phyloP scores from a whole-genome alignment of 2,113 vertebrate species.

The Pachycephala philippinensis region DNA sequence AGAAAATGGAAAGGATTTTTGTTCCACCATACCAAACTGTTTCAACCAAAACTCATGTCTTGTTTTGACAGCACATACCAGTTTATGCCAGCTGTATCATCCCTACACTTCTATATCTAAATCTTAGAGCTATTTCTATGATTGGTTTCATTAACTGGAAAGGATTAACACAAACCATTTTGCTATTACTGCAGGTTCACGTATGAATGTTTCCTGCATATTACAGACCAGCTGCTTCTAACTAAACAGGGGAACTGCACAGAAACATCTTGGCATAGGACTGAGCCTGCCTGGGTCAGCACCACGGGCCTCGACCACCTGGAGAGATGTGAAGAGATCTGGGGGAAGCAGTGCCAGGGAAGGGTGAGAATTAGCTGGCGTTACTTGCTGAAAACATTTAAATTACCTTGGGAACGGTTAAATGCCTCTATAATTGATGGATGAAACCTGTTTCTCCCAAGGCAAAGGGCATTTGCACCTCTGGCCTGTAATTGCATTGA shows the following conservation, averaged over 20 bases:
- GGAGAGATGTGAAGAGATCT: not conserved
- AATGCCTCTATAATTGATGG: not conserved
- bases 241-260: not conserved
- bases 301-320: not conserved
- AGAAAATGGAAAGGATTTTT: not conserved
- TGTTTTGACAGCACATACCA: not conserved
- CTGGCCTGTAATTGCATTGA: slow-evolving; percentile 15
- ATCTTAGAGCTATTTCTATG: not conserved
- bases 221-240: not conserved
- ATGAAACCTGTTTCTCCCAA: slow-evolving; percentile 20
- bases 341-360: not conserved
- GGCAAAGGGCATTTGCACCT: not conserved
- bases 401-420: slow-evolving; percentile 6
- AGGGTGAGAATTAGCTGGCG: not conserved
- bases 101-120: not conserved
- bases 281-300: not conserved
- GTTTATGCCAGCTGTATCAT: not conserved
- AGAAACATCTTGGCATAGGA: not conserved
- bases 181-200: not conserved
- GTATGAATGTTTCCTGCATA: not conserved
- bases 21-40: not conserved
- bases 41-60: not conserved
- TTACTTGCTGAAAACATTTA: not conserved
- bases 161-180: not conserved
- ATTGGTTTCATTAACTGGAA: not conserved